Conservation (phyloP, 2,113 vertebrate genomes). For the Rafetus swinhoei region DNA sequence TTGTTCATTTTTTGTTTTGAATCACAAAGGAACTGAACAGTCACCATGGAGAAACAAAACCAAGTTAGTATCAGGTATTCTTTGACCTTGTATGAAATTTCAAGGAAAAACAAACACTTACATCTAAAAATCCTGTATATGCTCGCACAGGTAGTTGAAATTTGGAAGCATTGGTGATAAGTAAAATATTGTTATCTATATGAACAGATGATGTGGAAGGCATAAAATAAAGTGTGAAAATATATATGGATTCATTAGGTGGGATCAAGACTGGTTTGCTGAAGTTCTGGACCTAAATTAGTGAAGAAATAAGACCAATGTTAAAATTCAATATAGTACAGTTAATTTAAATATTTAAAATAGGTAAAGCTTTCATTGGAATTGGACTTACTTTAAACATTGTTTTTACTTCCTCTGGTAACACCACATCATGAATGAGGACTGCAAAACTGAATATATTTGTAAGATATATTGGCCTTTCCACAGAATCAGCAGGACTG, state of each 20-base stretch:
- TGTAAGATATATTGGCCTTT: constrained; percentile 91
- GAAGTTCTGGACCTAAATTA: constrained; percentile 93
- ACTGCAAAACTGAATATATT: constrained; percentile 95
- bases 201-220: constrained; percentile 93
- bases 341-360: neutral
- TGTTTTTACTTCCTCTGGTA: constrained; percentile 91
- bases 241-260: constrained; percentile 91
- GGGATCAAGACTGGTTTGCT: constrained; percentile 91
- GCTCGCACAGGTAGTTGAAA: constrained; percentile 96
- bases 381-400: constrained; percentile 89
- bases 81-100: neutral
- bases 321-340: constrained; percentile 24
- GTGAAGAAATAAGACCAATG: constrained; percentile 43
- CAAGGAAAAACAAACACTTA: constrained; percentile 74
- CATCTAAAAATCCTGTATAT: constrained; percentile 98
- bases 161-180: constrained; percentile 97
- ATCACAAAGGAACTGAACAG: neutral
- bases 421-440: constrained; percentile 91
- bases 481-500: constrained; percentile 91
- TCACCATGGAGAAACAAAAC: neutral
- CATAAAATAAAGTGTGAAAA: constrained; percentile 94
- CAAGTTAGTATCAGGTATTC: neutral
- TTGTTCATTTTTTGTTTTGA: neutral
- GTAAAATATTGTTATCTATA: constrained; percentile 96
- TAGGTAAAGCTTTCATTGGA: neutral